Percentiles rank a stretch among this genome's conserved stretches.
These are phyloP conservation scores for Cristatella mucedo DNA, from an alignment of 2,888 invertebrate genomes.

Conservation along the genomic window DNA sequence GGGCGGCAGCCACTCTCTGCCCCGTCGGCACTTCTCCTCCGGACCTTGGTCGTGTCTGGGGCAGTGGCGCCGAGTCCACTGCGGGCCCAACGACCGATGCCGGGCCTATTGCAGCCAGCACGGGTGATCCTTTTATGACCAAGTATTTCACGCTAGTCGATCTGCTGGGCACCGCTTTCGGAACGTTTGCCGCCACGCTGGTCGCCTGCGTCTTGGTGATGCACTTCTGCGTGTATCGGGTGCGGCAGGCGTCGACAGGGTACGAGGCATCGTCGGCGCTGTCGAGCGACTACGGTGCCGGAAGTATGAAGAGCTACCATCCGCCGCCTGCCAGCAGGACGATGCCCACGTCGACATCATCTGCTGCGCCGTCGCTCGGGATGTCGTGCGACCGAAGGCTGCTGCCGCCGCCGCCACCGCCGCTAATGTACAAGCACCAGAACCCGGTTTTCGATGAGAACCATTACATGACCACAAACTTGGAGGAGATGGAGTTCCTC, in stretches of 20 bases:
- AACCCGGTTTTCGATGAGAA: constrained; percentile 6
- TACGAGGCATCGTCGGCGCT: constrained; percentile 4
- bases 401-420: too few species aligned
- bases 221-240: constrained; percentile 4
- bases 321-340: neutral
- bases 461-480: constrained; percentile 7
- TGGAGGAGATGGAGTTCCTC: too few species aligned
- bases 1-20: too few species aligned
- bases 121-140: neutral
- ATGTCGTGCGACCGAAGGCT: too few species aligned
- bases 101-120: neutral
- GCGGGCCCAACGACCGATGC: too few species aligned
- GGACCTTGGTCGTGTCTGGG: too few species aligned
- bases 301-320: constrained; percentile 1
- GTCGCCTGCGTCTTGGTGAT: neutral
- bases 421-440: too few species aligned
- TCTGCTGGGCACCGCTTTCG: constrained; percentile 1
- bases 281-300: constrained; percentile 2
- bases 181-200: constrained; percentile 3
- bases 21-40: too few species aligned
- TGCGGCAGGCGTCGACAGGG: neutral
- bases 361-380: too few species aligned
- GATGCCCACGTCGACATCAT: neutral
- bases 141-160: constrained; percentile 7
- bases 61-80: too few species aligned